Conservation (phyloP, 2,797 vertebrate genomes). For the Labroides dimidiatus region DNA sequence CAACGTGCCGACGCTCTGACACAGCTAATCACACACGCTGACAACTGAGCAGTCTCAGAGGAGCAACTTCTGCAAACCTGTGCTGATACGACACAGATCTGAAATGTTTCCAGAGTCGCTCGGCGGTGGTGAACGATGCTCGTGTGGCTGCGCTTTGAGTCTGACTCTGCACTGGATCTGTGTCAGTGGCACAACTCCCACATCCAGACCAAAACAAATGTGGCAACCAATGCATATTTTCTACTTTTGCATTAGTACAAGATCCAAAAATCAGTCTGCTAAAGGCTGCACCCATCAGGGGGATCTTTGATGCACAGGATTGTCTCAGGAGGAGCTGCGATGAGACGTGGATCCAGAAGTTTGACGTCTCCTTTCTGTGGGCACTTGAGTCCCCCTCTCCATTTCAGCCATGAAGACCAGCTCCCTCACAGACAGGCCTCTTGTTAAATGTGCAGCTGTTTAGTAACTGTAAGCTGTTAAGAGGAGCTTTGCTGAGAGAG, state of each 20-base stretch:
- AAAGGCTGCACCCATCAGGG: no score
- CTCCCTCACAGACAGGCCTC: constrained; percentile 51
- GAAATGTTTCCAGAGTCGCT: no score
- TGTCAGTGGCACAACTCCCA: no score
- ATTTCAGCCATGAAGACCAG: constrained; percentile 50
- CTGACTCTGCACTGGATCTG: neutral
- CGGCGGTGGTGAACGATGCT: neutral
- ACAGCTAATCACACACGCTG: constrained; percentile 63
- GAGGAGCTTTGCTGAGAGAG: constrained; percentile 71
- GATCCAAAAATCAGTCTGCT: no score
- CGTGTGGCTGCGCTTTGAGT: neutral
- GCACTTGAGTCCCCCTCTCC: constrained; percentile 52
- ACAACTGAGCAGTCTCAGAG: constrained; percentile 41
- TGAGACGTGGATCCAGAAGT: no score
- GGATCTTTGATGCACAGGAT: no score
- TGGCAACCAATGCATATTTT: no score
- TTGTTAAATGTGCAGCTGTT: constrained; percentile 80
- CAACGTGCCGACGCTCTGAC: constrained; percentile 54
- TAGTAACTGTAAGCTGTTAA: constrained; percentile 78
- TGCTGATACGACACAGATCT: constrained; percentile 18
- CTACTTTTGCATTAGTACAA: no score
- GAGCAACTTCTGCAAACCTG: constrained; percentile 39
- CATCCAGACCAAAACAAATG: no score
- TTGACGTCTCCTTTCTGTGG: neutral
- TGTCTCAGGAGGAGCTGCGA: no score